Conservation (phyloP, 1,140 invertebrate genomes). For the Brachionus manjavacas region DNA sequence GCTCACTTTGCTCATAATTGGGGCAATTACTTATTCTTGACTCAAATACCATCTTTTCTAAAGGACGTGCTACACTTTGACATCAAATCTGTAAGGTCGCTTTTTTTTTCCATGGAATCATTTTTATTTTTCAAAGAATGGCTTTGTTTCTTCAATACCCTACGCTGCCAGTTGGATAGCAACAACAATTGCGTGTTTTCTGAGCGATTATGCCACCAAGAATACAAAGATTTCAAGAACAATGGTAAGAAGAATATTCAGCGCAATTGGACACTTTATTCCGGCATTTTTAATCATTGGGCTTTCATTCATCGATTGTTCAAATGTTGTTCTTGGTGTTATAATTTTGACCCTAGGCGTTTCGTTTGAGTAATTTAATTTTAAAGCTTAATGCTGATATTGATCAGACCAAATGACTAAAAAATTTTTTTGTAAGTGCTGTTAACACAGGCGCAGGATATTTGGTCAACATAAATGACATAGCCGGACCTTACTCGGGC, state of each 20-base stretch:
- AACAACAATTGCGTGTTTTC: neutral
- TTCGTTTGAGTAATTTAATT: conserved; percentile 17
- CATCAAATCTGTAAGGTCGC: conserved; percentile 50
- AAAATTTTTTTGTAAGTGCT: neutral
- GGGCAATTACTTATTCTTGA: conserved; percentile 79
- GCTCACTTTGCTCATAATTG: conserved; percentile 85
- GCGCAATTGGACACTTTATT: neutral
- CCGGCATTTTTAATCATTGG: conserved; percentile 18
- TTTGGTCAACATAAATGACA: conserved; percentile 45
- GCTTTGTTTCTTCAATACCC: conserved; percentile 39
- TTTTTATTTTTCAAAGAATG: neutral
- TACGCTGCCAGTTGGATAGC: conserved; percentile 23
- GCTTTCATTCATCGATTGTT: conserved; percentile 2
- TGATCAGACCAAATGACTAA: neutral
- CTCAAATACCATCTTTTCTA: conserved; percentile 56
- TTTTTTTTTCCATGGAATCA: too few species aligned
- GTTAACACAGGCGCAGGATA: conserved; percentile 37
- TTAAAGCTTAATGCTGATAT: neutral
- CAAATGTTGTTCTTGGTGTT: neutral
- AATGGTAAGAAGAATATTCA: conserved; percentile 22
- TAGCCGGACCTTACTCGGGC: conserved; percentile 62
- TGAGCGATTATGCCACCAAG: neutral
- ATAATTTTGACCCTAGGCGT: conserved; percentile 29
- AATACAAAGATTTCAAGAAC: neutral
- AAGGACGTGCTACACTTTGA: conserved; percentile 56